These are phyloP conservation scores for Brachionus koreanus DNA, from an alignment of 1,140 invertebrate genomes.

Conservation along the genomic window DNA sequence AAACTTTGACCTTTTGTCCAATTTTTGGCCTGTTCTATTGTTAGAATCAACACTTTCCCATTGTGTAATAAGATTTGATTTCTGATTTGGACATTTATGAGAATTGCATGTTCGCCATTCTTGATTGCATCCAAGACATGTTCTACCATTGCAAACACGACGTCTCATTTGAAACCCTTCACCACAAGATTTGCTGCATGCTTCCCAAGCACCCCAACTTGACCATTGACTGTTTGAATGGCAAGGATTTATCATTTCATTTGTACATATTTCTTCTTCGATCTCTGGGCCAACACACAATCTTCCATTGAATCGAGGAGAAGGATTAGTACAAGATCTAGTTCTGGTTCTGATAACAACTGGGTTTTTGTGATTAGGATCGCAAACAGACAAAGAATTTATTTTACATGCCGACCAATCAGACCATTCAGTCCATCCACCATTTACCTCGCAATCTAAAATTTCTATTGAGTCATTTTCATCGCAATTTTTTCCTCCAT, in stretches of 20 bases:
- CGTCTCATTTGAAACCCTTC: constrained; percentile 14
- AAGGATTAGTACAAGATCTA: constrained; percentile 20
- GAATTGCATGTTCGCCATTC: constrained; percentile 21
- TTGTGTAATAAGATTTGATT: background rate
- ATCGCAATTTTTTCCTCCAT: constrained; percentile 16
- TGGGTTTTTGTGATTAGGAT: background rate
- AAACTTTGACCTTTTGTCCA: background rate
- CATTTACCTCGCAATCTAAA: constrained; percentile 15
- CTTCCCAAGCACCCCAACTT: constrained; percentile 19
- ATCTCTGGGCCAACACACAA: constrained; percentile 39
- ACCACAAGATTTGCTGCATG: constrained; percentile 14
- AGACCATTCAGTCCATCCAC: constrained; percentile 33
- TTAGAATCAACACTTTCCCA: background rate
- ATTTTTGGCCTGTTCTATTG: constrained; percentile 1
- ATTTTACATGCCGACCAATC: constrained; percentile 30
- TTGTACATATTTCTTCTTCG: constrained; percentile 35
- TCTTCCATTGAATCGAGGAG: constrained; percentile 23
- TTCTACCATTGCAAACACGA: constrained; percentile 17
- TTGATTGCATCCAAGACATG: background rate
- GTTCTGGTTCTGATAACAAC: constrained; percentile 1
- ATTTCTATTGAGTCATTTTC: constrained; percentile 26
- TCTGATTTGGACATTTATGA: background rate
- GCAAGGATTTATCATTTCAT: constrained; percentile 27
- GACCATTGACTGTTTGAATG: background rate
- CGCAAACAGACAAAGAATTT: background rate